phyloP scores from a whole-genome alignment of 2,888 invertebrate genomes.

The Boloria euphrosyne region DNA sequence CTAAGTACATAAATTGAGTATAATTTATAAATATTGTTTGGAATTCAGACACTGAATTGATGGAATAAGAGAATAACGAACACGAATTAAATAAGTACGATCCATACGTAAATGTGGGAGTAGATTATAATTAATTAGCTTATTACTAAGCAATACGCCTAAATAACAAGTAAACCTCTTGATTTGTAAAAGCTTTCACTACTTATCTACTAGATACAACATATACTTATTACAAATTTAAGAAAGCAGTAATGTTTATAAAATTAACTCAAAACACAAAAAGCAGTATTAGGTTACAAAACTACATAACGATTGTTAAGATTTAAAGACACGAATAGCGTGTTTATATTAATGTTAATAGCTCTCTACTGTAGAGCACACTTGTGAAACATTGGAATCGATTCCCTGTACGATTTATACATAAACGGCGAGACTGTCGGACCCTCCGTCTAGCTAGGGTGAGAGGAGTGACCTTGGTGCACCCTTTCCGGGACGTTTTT shows the following conservation, averaged over 20 bases:
- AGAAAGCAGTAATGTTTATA: too few relatives aligned
- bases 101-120: neutral
- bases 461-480: constrained; percentile 59
- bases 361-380: constrained; percentile 22
- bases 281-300: neutral
- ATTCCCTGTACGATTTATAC: constrained; percentile 50
- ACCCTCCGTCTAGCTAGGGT: constrained; percentile 72
- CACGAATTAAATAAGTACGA: neutral
- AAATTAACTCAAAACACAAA: neutral
- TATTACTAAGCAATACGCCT: neutral
- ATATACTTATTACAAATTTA: too few relatives aligned
- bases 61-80: neutral
- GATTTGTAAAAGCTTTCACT: neutral
- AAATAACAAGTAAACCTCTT: neutral
- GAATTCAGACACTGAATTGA: neutral
- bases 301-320: neutral
- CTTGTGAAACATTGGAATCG: constrained; percentile 44
- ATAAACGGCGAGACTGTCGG: constrained; percentile 47
- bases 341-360: neutral
- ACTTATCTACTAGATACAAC: too few relatives aligned
- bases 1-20: too few relatives aligned
- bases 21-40: too few relatives aligned
- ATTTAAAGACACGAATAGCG: neutral
- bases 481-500: constrained; percentile 43
- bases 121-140: constrained; percentile 1